phyloP scores from a whole-genome alignment of 2,113 vertebrate genomes.

The Plecotus auritus region DNA sequence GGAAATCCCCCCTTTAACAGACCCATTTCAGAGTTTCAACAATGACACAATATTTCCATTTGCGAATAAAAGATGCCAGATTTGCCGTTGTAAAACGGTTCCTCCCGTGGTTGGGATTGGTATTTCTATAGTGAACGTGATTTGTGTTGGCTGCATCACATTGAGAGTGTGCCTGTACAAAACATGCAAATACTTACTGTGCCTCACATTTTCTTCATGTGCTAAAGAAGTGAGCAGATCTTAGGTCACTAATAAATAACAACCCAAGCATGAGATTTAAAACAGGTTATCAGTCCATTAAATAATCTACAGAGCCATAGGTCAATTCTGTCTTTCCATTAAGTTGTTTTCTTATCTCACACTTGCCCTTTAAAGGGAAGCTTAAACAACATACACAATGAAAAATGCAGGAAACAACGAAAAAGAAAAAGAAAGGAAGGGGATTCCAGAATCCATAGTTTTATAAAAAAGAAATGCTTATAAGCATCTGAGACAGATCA shows the following conservation, averaged over 20 bases:
- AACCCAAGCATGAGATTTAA: not conserved
- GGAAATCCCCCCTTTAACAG: not conserved
- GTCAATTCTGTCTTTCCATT: not conserved
- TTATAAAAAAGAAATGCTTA: constrained; percentile 6
- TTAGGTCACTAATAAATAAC: not conserved
- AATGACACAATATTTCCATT: not conserved
- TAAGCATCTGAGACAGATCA: constrained; percentile 24
- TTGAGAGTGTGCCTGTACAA: not conserved
- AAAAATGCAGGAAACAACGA: constrained; percentile 2
- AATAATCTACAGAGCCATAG: not conserved
- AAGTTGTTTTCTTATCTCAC: constrained; percentile 7
- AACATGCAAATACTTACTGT: constrained; percentile 2
- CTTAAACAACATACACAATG: not conserved
- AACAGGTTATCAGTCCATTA: not conserved
- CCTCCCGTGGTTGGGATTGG: not conserved
- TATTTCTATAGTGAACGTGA: not conserved
- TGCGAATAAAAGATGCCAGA: not conserved
- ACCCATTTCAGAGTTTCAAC: not conserved
- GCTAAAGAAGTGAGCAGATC: not conserved
- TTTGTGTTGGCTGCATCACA: not conserved
- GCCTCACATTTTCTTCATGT: not conserved
- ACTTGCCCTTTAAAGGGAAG: constrained; percentile 2
- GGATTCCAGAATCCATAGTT: not conserved
- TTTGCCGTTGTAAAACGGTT: not conserved
- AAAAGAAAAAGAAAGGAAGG: not conserved